Conservation (phyloP, 2,888 invertebrate genomes). For the Mycalesis mineus region DNA sequence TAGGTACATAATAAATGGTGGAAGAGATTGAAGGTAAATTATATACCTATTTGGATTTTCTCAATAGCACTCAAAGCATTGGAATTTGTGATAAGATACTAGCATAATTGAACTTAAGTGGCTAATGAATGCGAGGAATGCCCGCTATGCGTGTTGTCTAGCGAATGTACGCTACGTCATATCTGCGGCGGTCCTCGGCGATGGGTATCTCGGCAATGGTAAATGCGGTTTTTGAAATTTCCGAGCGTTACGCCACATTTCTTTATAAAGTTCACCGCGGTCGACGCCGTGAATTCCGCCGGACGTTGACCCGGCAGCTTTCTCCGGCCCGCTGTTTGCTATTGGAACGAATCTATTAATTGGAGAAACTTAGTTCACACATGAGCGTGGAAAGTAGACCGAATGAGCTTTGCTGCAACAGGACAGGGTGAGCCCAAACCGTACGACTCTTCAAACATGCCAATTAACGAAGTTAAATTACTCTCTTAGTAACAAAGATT, state of each 20-base stretch:
- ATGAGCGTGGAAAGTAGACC: constrained; percentile 73
- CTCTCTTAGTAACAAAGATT: too few species aligned
- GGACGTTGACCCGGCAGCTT: constrained; percentile 74
- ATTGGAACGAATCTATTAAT: constrained; percentile 79
- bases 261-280: constrained; percentile 70
- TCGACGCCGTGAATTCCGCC: constrained; percentile 68
- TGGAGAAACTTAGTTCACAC: constrained; percentile 78
- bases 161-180: not conserved
- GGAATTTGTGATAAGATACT: constrained; percentile 1
- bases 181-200: too few species aligned
- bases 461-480: too few species aligned
- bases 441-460: too few species aligned
- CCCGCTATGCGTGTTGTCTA: not conserved
- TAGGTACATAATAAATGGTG: too few species aligned
- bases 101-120: not conserved
- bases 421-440: not conserved
- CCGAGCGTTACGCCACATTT: constrained; percentile 73
- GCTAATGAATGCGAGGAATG: not conserved
- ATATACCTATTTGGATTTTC: too few species aligned
- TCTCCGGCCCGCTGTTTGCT: constrained; percentile 73
- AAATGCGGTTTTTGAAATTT: constrained; percentile 63
- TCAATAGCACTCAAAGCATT: not conserved
- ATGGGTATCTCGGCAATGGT: too few species aligned
- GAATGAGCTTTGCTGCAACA: constrained; percentile 24
- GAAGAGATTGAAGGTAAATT: too few species aligned